Evolutionary conservation across 2,797 vertebrate species (phyloP), one percentile per base, ranked within the genome.

Genomic region (Rhabdomys pumilio): DNA sequence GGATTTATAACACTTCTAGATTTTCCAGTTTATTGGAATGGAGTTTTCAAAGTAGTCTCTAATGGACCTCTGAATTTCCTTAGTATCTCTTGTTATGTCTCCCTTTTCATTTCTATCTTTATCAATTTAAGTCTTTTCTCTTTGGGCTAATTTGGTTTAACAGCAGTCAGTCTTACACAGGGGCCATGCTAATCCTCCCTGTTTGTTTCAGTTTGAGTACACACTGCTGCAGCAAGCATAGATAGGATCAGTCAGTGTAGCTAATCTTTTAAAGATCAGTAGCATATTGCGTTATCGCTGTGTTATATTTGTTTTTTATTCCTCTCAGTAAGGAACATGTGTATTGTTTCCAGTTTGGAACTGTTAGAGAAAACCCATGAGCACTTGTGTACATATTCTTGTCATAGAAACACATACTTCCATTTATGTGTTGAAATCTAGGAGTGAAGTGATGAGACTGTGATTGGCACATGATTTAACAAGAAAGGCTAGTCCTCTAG

Each of bases 41-140:
- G 77, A 79, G 79, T 81, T 81, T 59, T 81, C 53, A 81, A 57
- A 81, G 53, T 81, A n/a, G 53, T 59, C 53, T 81, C 79, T 81
- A 57, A 57, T 38, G 34, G 53, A 34, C 53, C 79, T 81, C 53
- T 57, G 53, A 57, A 57, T 81, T 81, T 81, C 53, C 38, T 81
- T 59, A 38, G 5, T 81, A 26, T 81, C 55, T 59, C 7, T 81
- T 81, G 55, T 81, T 20, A 38, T 81, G 53, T 81, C 10, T 1
- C 6, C 34, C 24, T 59, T 31, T 81, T 81, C 31, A 34, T 57
- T 59, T 26, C 53, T 57, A 14, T 7, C 53, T 81, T 57, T 57
- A 38, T 81, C 20, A 57, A 38, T 57, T 80, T 81, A 20, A 81
- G 24, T 81, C 55, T 81, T n/a, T 55, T 59, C 79, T 80, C 34